Base-by-base conservation (phyloP, 1,140 invertebrate genomes). In the Tetragnatha versicolor region DNA sequence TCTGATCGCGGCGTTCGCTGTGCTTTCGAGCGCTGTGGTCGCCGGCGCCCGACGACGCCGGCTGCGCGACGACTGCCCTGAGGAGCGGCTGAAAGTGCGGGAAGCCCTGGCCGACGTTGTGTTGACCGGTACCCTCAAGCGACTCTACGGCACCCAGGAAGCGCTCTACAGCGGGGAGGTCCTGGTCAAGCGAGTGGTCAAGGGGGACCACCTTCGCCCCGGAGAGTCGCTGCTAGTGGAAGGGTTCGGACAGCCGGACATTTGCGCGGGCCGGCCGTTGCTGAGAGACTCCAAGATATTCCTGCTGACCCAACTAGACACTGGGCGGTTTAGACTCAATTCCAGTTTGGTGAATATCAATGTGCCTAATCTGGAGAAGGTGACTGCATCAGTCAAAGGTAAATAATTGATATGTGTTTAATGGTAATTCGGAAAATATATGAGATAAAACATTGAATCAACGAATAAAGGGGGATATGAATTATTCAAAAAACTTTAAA, bases 271-370 rank as follows among this genome's bases (percentile, higher is more conserved):
- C n/a, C 69, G 79, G 29, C 55, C 20, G 12, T 17, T 47, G 5
- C 14, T 39, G 51, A 51, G 39, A 20, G 82, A 82, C 60, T 53
- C 76, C 1, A 80, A 81, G 69, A 81, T 82, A 45, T 82, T 81
- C 33, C 55, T 81, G 10, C 42, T 82, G 27, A 70, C 51, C 33
- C 80, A 65, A 12, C 49, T 82, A n/a, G 61, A 76, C 6, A 68
- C 73, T 5, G 79, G 81, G 1, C 65, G 70, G 45, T 82, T 81
- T 10, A 60, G 73, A 17, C 33, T 82, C 22, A 82, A 82, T 63
- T 77, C 75, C 31, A 81, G 68, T 25, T 37, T 81, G 45, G 20
- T 81, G 0, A 58, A 77, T 33, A 70, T 82, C 3, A 81, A 79
- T 35, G 33, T 79, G 0, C 42, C 66, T 27, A 81, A 81, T 45